These are phyloP conservation scores for Paramormyrops kingsleyae DNA, from an alignment of 2,113 vertebrate species.

Conservation along the genomic window DNA sequence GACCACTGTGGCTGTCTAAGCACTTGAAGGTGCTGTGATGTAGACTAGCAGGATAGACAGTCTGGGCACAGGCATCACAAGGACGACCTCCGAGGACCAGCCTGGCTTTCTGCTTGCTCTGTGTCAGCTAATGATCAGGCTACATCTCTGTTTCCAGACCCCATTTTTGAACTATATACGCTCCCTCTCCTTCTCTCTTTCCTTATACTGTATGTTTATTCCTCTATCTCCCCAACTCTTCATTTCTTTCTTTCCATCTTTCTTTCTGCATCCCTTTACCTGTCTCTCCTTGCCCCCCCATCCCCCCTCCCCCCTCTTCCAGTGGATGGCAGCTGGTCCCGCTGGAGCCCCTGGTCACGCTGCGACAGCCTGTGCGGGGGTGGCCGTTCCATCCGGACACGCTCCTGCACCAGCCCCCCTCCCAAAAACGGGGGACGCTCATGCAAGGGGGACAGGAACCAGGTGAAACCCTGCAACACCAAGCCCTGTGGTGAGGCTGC, in stretches of 20 bases:
- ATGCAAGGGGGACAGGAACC: conserved; percentile 74
- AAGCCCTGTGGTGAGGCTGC: conserved; percentile 67
- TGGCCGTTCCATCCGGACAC: conserved; percentile 70
- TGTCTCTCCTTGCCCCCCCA: background rate
- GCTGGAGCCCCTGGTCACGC: conserved; percentile 80
- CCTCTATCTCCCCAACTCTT: background rate
- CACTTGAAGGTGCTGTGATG: background rate
- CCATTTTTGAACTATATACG: no score
- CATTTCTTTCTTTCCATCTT: background rate
- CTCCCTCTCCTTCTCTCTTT: background rate
- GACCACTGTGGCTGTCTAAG: background rate
- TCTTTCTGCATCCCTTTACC: background rate
- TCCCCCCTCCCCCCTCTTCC: background rate
- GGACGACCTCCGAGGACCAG: background rate
- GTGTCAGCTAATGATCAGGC: background rate
- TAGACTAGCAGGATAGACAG: background rate
- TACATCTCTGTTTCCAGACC: background rate
- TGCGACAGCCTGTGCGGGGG: conserved; percentile 75
- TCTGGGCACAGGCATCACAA: background rate
- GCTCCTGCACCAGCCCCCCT: conserved; percentile 76
- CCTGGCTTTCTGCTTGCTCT: background rate
- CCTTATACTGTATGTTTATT: background rate
- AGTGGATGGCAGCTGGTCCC: conserved; percentile 79
- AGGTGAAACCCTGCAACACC: conserved; percentile 72
- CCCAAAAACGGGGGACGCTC: conserved; percentile 76